Evolutionary conservation across 1,140 invertebrate genomes (phyloP).

Genomic region (Brachionus sp.): DNA sequence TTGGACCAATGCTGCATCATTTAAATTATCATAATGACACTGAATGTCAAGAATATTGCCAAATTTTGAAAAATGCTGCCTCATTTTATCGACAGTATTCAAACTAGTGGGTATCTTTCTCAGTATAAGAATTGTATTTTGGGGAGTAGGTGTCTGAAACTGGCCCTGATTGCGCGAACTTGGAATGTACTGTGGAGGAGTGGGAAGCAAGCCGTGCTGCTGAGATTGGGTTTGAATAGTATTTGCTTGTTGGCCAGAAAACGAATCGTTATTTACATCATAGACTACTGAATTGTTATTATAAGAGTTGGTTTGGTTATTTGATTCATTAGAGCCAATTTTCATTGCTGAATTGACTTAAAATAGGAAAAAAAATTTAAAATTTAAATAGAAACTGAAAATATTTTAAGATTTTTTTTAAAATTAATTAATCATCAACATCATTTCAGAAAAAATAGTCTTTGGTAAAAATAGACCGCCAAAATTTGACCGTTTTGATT

Average conservation of each 20-base stretch:
- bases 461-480: too few species aligned
- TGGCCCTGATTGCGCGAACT: not conserved
- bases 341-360: not conserved
- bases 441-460: too few species aligned
- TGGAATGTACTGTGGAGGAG: not conserved
- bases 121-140: conserved; percentile 21
- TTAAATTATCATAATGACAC: conserved; percentile 19
- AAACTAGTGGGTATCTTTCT: conserved; percentile 22
- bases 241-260: not conserved
- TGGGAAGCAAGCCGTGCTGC: not conserved
- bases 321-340: not conserved
- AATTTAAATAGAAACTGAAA: too few species aligned
- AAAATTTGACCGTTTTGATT: too few species aligned
- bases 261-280: conserved; percentile 18
- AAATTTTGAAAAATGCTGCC: conserved; percentile 42
- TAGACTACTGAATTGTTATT: conserved; percentile 9
- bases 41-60: conserved; percentile 33
- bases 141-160: not conserved
- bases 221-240: not conserved
- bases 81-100: conserved; percentile 13
- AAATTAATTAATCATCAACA: too few species aligned
- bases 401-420: too few species aligned
- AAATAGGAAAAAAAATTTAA: not conserved
- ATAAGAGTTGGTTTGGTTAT: not conserved
- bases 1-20: conserved; percentile 15